Evolutionary conservation across 2,888 invertebrate species (phyloP), one percentile per base, ranked within the genome.

Genomic region (Euclidia mi): DNA sequence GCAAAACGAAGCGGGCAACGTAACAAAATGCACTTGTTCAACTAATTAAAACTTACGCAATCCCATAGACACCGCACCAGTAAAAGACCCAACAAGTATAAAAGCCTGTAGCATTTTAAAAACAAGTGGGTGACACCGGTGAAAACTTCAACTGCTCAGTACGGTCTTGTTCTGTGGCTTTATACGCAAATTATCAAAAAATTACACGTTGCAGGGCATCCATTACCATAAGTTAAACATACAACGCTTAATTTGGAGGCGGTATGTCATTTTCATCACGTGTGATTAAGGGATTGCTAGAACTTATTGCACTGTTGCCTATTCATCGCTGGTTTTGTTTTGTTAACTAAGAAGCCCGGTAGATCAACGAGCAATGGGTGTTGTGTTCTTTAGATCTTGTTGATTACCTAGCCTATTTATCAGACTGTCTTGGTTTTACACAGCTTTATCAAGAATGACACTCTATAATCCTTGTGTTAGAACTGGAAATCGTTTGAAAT

Each of bases 31-130:
- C 29, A 49, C 52, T 48, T 45, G 43, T 49, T 18, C 40, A 71
- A 62, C 56, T 71, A 76, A 73, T 75, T 66, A 71, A 77, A 78
- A 85, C 88, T 88, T 76, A 89, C 89, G 87, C 58, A 88, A 75
- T 52, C 57, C 78, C 76, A 81, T 72, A 55, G 81, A 76, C 48
- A 63, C 28, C 38, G 71, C 81, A 69, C 63, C 65, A 63, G 66
- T 70, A 60, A 82, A 68, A 14, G 60, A 45, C 25, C 61, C 64
- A 7, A 76, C 61, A 47, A 82, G 61, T 46, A 72, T 46, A 34
- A 71, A 60, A 55, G 60, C 57, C 71, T 67, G 75, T 71, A 84
- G 61, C 64, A 70, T 73, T 68, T 57, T 66, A 46, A 57, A 64
- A 70, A 71, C 70, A 66, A 69, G 74, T 74, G 61, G 17, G 57